A percentile compares a stretch with the other conserved stretches of the same genome.
Conservation (phyloP, 1,140 invertebrate genomes). For the Magallana ariakensis region DNA sequence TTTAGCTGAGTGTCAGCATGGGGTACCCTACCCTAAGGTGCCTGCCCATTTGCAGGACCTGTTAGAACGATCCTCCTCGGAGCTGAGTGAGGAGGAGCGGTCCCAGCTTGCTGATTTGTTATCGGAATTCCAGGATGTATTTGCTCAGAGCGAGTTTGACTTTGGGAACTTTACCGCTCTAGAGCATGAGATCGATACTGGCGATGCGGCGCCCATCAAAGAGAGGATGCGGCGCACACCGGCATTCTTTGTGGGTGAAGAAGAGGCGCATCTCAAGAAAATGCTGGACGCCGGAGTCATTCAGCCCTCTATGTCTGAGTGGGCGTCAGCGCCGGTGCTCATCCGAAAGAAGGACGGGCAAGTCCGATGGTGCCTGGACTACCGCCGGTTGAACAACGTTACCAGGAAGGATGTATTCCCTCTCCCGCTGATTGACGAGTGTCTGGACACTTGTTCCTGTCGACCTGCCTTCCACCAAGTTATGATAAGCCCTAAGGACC, state of each 20-base stretch:
- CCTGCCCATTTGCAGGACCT: background rate
- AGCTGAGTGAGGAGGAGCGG: background rate
- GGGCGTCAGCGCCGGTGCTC: no score
- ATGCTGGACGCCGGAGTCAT: background rate
- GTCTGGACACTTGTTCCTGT: no score
- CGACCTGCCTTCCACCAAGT: no score
- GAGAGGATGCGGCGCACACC: background rate
- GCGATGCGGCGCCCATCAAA: background rate
- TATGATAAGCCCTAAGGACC: no score
- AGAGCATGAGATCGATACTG: background rate
- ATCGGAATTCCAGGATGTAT: background rate
- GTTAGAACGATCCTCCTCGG: background rate
- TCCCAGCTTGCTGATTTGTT: background rate
- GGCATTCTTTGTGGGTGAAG: background rate
- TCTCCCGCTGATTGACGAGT: no score
- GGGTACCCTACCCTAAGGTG: background rate
- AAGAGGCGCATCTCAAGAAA: background rate
- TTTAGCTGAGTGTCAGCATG: background rate
- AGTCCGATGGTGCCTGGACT: no score
- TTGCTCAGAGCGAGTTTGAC: background rate
- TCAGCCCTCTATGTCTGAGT: no score
- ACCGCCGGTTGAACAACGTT: no score
- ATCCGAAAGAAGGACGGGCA: no score
- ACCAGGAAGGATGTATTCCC: no score
- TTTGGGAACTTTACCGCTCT: no score